A percentile compares a stretch with the other conserved stretches of the same genome.
phyloP scores from a whole-genome alignment of 1,140 invertebrate species.

The Halesus radiatus region DNA sequence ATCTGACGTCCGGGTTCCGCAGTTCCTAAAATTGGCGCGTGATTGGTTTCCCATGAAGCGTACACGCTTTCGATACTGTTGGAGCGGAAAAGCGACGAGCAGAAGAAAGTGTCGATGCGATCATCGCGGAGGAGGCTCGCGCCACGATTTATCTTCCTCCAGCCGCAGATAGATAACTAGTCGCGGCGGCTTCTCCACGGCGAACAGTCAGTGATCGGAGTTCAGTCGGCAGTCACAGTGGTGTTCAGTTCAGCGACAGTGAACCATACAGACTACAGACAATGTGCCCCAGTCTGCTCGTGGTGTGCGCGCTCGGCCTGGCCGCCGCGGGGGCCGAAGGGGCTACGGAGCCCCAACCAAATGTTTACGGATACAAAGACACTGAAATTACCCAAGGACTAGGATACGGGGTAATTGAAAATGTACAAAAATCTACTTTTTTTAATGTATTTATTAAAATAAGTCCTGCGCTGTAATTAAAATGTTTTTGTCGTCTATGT shows the following conservation, averaged over 20 bases:
- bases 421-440: not conserved
- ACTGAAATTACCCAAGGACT: constrained; percentile 43
- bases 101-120: not conserved
- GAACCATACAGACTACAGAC: not conserved
- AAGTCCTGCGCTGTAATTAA: too few species aligned
- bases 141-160: too few species aligned
- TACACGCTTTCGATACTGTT: not conserved
- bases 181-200: not conserved
- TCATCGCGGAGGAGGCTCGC: not conserved
- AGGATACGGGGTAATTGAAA: constrained; percentile 48
- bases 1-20: too few species aligned
- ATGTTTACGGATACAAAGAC: constrained; percentile 38
- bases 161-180: not conserved
- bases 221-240: not conserved
- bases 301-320: not conserved
- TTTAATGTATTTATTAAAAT: too few species aligned
- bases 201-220: not conserved
- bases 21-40: too few species aligned
- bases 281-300: not conserved
- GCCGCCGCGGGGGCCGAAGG: not conserved
- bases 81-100: not conserved
- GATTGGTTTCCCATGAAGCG: too few species aligned
- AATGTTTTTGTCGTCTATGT: too few species aligned
- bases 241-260: too few species aligned
- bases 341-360: not conserved